Conservation (phyloP, 2,888 invertebrate species). For the Capitulum mitella region DNA sequence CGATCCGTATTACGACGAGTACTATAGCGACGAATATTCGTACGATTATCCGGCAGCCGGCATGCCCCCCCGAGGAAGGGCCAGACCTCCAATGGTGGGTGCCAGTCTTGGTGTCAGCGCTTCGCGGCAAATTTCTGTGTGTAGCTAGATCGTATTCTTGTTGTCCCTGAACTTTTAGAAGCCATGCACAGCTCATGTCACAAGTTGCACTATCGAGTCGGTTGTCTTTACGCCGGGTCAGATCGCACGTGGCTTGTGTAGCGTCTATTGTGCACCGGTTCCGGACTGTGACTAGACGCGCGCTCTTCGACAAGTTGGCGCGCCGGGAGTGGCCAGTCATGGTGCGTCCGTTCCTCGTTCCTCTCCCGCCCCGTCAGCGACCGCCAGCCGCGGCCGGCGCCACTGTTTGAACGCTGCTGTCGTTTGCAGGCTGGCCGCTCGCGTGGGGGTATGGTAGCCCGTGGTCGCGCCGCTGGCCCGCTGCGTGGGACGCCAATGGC, state of each 20-base stretch:
- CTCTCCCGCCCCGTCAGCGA: not conserved
- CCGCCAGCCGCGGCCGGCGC: not conserved
- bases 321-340: not conserved
- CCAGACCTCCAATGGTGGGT: slow-evolving; percentile 10
- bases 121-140: not conserved
- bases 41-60: slow-evolving; percentile 55
- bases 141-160: not conserved
- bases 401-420: not conserved
- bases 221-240: no score
- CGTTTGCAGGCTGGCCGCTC: slow-evolving; percentile 10
- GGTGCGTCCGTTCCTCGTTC: not conserved
- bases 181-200: not conserved
- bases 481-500: slow-evolving; percentile 3
- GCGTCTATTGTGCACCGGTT: no score
- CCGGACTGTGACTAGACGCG: no score
- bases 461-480: slow-evolving; percentile 10
- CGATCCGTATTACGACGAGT: slow-evolving; percentile 88
- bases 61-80: slow-evolving; percentile 1
- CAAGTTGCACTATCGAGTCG: not conserved
- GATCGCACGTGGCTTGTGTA: no score
- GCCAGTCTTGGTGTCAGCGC: not conserved
- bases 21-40: slow-evolving; percentile 84
- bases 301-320: not conserved
- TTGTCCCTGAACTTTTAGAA: no score
- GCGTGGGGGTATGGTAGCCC: not conserved